These are phyloP conservation scores for Cheilosia variabilis DNA, from an alignment of 2,888 invertebrate genomes.

Conservation along the genomic window DNA sequence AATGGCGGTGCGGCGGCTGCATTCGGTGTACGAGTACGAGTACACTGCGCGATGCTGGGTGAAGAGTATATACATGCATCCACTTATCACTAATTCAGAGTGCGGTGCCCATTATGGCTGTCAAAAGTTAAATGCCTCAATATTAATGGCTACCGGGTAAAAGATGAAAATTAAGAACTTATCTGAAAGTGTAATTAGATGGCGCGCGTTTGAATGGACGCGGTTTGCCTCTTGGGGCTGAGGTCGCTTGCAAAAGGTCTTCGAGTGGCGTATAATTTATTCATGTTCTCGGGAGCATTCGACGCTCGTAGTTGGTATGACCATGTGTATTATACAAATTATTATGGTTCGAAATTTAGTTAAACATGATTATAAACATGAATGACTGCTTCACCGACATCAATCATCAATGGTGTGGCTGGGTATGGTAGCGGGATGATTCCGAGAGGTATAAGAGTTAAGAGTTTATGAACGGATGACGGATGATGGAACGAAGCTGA, in stretches of 20 bases:
- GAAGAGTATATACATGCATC: constrained; percentile 22
- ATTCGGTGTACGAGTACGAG: neutral
- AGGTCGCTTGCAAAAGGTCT: constrained; percentile 55
- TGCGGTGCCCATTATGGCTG: constrained; percentile 76
- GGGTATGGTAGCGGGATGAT: too few relatives aligned
- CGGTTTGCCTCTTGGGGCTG: constrained; percentile 19
- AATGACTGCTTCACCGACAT: too few relatives aligned
- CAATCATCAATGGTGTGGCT: too few relatives aligned
- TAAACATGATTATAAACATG: too few relatives aligned
- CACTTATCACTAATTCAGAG: constrained; percentile 71
- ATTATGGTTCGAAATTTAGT: too few relatives aligned
- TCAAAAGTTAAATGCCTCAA: constrained; percentile 77
- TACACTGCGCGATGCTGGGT: neutral
- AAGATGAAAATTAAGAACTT: constrained; percentile 68
- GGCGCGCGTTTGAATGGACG: constrained; percentile 55
- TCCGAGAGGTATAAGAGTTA: too few relatives aligned
- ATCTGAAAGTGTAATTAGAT: constrained; percentile 70
- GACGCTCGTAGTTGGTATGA: neutral
- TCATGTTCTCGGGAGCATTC: constrained; percentile 24
- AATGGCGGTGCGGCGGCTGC: constrained; percentile 40
- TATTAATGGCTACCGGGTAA: constrained; percentile 76
- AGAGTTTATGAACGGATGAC: too few relatives aligned
- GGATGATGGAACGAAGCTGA: too few relatives aligned
- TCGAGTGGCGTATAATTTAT: constrained; percentile 51
- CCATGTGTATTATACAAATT: neutral